A percentile compares a stretch with the other conserved stretches of the same genome.
Evolutionary conservation across 2,888 invertebrate genomes (phyloP).

Genomic region (Drosophila colorata): DNA sequence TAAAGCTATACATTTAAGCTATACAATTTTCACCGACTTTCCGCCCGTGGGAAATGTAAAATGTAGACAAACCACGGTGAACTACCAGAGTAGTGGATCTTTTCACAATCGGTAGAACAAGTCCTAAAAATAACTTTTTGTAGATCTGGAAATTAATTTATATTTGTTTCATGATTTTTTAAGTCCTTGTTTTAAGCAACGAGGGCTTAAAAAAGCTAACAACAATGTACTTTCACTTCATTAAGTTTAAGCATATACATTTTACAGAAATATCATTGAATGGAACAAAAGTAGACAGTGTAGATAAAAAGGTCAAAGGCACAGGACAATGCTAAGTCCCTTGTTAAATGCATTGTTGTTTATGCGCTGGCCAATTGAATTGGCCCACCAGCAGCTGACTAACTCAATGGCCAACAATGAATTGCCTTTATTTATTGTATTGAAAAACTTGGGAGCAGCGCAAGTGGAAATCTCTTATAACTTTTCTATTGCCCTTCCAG

Average conservation of each 20-base stretch:
- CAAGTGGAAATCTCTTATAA: not conserved
- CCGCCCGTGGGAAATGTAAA: no score
- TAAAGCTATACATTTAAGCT: no score
- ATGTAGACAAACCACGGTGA: no score
- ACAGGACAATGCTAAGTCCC: not conserved
- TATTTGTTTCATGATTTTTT: no score
- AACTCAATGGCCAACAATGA: constrained; percentile 9
- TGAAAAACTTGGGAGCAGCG: not conserved
- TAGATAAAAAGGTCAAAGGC: constrained; percentile 5
- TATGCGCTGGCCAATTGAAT: constrained; percentile 48
- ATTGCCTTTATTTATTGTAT: constrained; percentile 22
- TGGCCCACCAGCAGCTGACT: constrained; percentile 2
- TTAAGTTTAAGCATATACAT: not conserved
- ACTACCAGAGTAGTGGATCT: no score
- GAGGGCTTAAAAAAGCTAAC: no score
- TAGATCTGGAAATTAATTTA: no score
- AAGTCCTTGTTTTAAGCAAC: no score
- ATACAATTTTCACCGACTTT: no score
- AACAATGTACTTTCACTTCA: not conserved
- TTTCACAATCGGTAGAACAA: no score
- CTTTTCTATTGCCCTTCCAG: constrained; percentile 6
- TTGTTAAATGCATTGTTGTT: constrained; percentile 29
- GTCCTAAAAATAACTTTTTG: no score
- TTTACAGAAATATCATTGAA: not conserved
- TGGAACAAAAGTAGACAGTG: not conserved